Evolutionary conservation across 2,113 vertebrate genomes (phyloP).

Genomic region (Xiphophorus couchianus): DNA sequence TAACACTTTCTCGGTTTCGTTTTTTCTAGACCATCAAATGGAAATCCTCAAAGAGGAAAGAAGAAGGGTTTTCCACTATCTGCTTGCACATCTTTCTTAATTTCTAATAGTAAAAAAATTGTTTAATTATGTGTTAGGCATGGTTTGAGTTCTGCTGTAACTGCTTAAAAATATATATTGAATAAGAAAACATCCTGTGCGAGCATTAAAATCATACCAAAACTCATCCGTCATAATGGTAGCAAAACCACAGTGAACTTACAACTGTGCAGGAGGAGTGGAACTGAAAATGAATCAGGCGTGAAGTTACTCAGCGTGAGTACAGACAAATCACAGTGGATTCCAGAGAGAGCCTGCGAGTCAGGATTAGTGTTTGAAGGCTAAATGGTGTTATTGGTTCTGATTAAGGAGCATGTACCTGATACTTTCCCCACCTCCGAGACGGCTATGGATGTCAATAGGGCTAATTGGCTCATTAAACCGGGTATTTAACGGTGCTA

Average conservation of each 20-base stretch:
- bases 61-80: constrained; percentile 40
- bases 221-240: constrained; percentile 52
- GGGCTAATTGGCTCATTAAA: constrained; percentile 82
- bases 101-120: background rate
- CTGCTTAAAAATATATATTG: background rate
- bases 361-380: constrained; percentile 74
- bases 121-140: background rate
- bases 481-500: constrained; percentile 76
- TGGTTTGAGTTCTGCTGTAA: background rate
- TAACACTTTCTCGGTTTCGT: constrained; percentile 81
- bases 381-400: constrained; percentile 76
- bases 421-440: constrained; percentile 75
- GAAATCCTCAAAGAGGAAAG: constrained; percentile 17
- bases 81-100: background rate
- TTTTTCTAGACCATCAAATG: constrained; percentile 71
- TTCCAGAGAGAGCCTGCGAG: constrained; percentile 62
- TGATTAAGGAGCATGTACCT: constrained; percentile 78
- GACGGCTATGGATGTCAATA: constrained; percentile 77
- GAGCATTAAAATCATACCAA: constrained; percentile 29
- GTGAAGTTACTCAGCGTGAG: constrained; percentile 67
- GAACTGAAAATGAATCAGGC: constrained; percentile 55
- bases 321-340: constrained; percentile 66
- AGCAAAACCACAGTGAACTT: constrained; percentile 52
- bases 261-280: constrained; percentile 55
- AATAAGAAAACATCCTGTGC: constrained; percentile 13